These are phyloP conservation scores for Patella caerulea DNA, from an alignment of 2,888 invertebrate genomes.

Conservation along the genomic window DNA sequence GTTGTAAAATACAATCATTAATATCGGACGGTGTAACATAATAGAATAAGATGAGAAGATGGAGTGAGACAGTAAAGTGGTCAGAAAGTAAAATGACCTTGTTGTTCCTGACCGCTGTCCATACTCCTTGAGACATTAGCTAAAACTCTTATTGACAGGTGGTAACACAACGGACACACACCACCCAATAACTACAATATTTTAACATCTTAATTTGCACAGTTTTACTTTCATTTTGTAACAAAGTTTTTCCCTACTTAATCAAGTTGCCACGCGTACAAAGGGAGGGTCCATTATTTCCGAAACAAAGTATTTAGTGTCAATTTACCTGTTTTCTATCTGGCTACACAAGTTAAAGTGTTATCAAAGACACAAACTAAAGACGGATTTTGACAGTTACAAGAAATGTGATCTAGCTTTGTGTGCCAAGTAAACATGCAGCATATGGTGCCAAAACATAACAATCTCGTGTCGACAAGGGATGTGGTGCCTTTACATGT, in stretches of 20 bases:
- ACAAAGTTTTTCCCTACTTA: not conserved
- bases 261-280: not conserved
- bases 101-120: not conserved
- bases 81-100: not conserved
- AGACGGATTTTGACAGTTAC: conserved; percentile 1
- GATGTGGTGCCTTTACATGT: no score
- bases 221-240: conserved; percentile 7
- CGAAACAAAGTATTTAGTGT: conserved; percentile 1
- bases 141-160: not conserved
- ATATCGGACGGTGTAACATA: not conserved
- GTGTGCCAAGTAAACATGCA: not conserved
- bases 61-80: not conserved
- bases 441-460: conserved; percentile 1
- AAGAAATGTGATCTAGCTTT: not conserved
- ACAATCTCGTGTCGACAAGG: not conserved
- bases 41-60: not conserved
- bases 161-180: not conserved
- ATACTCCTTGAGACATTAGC: not conserved
- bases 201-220: not conserved
- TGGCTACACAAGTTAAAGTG: not conserved
- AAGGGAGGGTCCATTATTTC: not conserved
- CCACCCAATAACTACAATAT: no score
- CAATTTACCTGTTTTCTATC: conserved; percentile 8
- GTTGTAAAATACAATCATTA: not conserved
- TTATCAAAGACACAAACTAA: conserved; percentile 1